phyloP scores from a whole-genome alignment of 2,888 invertebrate species.

The Pandemis cinnamomeana region DNA sequence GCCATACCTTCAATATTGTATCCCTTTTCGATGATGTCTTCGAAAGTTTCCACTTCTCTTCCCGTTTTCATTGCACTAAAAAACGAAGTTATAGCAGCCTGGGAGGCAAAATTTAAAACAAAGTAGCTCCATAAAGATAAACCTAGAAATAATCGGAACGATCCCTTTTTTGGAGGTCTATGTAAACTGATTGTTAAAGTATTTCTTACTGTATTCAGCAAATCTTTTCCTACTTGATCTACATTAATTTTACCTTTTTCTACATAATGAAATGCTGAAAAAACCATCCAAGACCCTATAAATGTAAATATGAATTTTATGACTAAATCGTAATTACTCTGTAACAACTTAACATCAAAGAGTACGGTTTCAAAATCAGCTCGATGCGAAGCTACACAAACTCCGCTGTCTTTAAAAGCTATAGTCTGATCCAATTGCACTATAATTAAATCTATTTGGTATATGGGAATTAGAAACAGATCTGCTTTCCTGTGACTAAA shows the following conservation, averaged over 20 bases:
- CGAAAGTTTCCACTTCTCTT: constrained; percentile 74
- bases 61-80: constrained; percentile 73
- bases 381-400: constrained; percentile 68
- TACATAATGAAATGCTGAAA: constrained; percentile 60
- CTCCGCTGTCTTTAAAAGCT: constrained; percentile 70
- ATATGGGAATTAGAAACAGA: constrained; percentile 67
- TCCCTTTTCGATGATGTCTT: constrained; percentile 72
- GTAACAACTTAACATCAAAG: constrained; percentile 61
- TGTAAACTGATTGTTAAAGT: constrained; percentile 62
- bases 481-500: constrained; percentile 69
- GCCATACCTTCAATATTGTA: constrained; percentile 73
- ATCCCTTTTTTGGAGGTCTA: constrained; percentile 61
- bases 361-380: constrained; percentile 70
- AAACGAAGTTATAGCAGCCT: constrained; percentile 75
- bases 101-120: constrained; percentile 71
- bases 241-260: constrained; percentile 55
- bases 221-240: constrained; percentile 73
- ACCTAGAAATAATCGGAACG: constrained; percentile 69
- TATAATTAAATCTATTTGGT: constrained; percentile 69
- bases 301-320: constrained; percentile 59
- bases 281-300: constrained; percentile 67
- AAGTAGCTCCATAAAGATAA: constrained; percentile 75
- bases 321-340: constrained; percentile 52
- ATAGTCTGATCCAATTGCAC: constrained; percentile 67
- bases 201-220: constrained; percentile 68